Evolutionary conservation across 2,888 invertebrate species (phyloP), one percentile per base, ranked within the genome.

Genomic region (Microplitis manilae): DNA sequence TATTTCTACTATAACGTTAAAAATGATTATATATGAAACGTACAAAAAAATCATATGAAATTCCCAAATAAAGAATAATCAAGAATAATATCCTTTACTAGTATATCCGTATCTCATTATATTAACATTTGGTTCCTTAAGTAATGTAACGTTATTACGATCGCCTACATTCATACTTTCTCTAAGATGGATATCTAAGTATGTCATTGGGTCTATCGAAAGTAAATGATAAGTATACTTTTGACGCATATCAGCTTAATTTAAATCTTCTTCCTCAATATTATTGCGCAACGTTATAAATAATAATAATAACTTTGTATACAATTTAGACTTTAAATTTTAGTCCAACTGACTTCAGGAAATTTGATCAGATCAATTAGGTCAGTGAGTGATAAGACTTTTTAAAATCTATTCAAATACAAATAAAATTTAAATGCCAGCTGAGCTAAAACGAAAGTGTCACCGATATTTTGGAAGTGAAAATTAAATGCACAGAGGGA

Each of bases 171-270:
- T 82, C 84, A 86, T 84, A 87, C 86, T 86, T 87, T 87, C 87
- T 83, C 85, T 68, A 40, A 70, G 65, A 65, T 72, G n/a, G 20
- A 40, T 67, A 9, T 20, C 78, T 75, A 86, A 87, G 86, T 87
- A 82, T 87, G 87, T 85, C 87, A 87, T 79, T 85, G 78, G 86
- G 85, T 84, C 84, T 85, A 78, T 81, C 79, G 80, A 81, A 83
- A 81, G 83, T 83, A 82, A 86, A 85, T 30, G 30, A 30, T 87
- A 84, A 84, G 84, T 83, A 84, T 80, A 50, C 68, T 69, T 15
- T 8, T 59, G 62, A 30, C 50, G 50, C 50, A 50, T 50, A 50
- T 50, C 8, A 50, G 50, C 30, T 73, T 39, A 39, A 13, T 71
- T 71, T 71, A 7, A 59, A 59, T 15, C 59, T 38, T 65, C 38